Evolutionary conservation across 2,888 invertebrate species (phyloP).

Genomic region (Stramonita haemastoma): DNA sequence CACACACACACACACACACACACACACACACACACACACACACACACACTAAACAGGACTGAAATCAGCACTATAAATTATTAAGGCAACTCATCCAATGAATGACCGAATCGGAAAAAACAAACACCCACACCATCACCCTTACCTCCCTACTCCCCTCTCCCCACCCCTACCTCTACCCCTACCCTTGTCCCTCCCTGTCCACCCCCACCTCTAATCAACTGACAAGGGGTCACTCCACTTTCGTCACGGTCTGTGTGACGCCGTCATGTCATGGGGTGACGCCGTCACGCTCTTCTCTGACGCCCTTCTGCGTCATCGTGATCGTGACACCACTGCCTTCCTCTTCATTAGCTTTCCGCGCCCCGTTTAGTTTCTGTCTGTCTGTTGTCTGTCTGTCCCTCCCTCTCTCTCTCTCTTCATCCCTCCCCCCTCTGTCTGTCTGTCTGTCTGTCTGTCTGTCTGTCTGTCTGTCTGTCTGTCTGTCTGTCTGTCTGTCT

Average conservation of each 20-base stretch:
- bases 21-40: no score
- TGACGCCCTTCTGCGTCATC: background rate
- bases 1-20: no score
- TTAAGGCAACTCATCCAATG: no score
- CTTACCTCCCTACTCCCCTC: no score
- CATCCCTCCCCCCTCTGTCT: background rate
- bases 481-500: background rate
- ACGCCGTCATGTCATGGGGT: background rate
- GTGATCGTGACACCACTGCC: background rate
- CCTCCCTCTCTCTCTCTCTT: background rate
- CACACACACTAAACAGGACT: no score
- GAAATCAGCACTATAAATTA: no score
- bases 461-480: background rate
- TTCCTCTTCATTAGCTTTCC: background rate
- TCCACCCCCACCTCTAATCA: background rate
- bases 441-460: background rate
- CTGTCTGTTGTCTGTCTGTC: background rate
- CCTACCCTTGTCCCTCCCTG: background rate
- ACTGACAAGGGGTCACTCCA: background rate
- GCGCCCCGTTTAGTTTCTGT: background rate
- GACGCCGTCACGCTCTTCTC: constrained; percentile 15
- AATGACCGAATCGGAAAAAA: no score
- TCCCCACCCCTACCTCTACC: background rate
- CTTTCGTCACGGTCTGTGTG: constrained; percentile 11
- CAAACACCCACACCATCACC: no score